Evolutionary conservation across 2,888 invertebrate genomes (phyloP).

Genomic region (Pardosa pseudoannulata): DNA sequence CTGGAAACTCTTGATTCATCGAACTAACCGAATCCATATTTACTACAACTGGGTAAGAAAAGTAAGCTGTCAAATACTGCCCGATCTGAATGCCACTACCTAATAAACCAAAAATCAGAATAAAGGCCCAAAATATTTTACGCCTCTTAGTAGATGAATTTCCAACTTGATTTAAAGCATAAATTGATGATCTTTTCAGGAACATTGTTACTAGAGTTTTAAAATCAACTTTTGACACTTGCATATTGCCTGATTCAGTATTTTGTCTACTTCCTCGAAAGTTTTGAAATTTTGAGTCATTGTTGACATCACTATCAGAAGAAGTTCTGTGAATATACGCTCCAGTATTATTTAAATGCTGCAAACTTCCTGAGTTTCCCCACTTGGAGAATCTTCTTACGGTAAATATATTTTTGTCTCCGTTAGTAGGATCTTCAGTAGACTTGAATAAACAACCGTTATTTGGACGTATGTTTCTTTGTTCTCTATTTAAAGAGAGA

Average conservation of each 20-base stretch:
- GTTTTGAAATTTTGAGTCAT: neutral
- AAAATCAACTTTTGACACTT: neutral
- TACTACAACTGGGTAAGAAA: conserved; percentile 32
- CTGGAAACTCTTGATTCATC: conserved; percentile 29
- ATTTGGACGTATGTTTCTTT: neutral
- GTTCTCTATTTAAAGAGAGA: neutral
- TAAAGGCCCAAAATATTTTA: conserved; percentile 29
- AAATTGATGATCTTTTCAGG: conserved; percentile 29
- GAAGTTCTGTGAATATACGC: neutral
- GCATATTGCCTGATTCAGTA: neutral
- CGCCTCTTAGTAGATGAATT: conserved; percentile 16
- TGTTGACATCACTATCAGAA: neutral
- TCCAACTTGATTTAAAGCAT: conserved; percentile 30
- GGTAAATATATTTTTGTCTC: neutral
- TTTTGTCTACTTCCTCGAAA: neutral
- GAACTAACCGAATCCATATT: conserved; percentile 19
- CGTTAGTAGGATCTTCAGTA: neutral
- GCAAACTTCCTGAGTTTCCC: neutral
- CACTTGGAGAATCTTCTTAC: neutral
- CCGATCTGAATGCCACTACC: neutral
- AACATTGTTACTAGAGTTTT: conserved; percentile 15
- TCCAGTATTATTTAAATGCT: neutral
- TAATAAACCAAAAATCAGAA: conserved; percentile 23
- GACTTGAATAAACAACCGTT: neutral
- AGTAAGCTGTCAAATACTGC: conserved; percentile 26